These are phyloP conservation scores for Noctua janthina DNA, from an alignment of 2,888 invertebrate species.

Conservation along the genomic window DNA sequence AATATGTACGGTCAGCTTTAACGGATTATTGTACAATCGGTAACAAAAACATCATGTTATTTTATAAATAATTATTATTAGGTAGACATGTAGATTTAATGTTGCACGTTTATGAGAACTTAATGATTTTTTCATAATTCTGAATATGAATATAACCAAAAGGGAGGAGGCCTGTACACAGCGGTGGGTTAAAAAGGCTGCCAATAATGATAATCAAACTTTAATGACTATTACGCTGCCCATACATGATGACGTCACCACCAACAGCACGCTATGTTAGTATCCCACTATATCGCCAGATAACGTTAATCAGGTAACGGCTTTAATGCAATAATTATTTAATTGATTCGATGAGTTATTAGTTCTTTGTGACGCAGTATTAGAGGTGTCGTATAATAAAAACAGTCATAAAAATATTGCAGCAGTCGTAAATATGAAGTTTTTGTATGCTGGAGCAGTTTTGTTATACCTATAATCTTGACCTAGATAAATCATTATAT, in stretches of 20 bases:
- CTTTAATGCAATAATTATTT: conserved; percentile 39
- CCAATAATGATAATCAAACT: not conserved
- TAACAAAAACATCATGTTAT: not conserved
- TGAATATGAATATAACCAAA: not conserved
- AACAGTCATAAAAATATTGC: not conserved
- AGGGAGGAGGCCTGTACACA: not conserved
- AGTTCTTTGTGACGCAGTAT: conserved; percentile 9
- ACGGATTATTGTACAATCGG: not conserved
- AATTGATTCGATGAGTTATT: conserved; percentile 26
- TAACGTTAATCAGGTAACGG: conserved; percentile 50
- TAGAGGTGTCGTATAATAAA: not conserved
- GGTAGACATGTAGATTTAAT: not conserved
- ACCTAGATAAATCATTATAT: not conserved
- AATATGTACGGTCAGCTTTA: conserved; percentile 1
- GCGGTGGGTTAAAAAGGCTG: not conserved
- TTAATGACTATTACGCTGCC: not conserved
- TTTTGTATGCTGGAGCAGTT: not conserved
- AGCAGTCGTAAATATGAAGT: not conserved
- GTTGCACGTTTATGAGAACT: not conserved
- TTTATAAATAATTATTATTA: not conserved
- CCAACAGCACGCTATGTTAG: not conserved
- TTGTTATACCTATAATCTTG: not conserved
- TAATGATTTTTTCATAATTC: not conserved
- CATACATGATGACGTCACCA: conserved; percentile 15
- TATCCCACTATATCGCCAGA: conserved; percentile 42